Percentiles rank a stretch among this genome's conserved stretches.
Conservation (phyloP, 2,113 vertebrate species). For the Anolis sagrei region DNA sequence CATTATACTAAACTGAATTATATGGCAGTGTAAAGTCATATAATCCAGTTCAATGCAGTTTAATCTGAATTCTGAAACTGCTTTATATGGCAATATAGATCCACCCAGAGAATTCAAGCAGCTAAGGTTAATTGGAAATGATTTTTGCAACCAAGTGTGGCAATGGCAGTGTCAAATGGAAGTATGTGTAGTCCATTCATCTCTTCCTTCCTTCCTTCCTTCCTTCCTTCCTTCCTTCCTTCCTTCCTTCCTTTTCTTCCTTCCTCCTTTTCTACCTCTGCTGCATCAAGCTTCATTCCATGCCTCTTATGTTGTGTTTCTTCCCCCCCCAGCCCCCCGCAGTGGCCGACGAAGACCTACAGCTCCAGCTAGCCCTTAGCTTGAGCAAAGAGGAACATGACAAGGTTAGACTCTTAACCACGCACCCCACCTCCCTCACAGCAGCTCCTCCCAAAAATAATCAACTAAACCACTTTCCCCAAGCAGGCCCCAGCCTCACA, state of each 20-base stretch:
- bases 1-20: too few species aligned
- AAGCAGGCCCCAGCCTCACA: not conserved
- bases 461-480: slow-evolving; percentile 27
- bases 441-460: slow-evolving; percentile 1
- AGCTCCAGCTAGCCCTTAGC: slow-evolving; percentile 88
- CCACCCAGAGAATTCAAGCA: not conserved
- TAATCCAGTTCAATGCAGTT: too few species aligned
- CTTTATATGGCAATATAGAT: too few species aligned
- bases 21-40: too few species aligned
- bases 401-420: slow-evolving; percentile 80
- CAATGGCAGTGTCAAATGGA: not conserved
- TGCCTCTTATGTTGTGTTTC: slow-evolving; percentile 72
- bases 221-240: not conserved
- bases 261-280: not conserved
- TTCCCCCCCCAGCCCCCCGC: slow-evolving; percentile 77
- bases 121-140: not conserved
- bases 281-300: slow-evolving; percentile 47
- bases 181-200: not conserved
- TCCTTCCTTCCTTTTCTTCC: not conserved
- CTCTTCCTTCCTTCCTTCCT: not conserved
- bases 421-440: not conserved
- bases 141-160: not conserved
- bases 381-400: slow-evolving; percentile 91
- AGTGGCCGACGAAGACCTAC: slow-evolving; percentile 86
- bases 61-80: too few species aligned